A percentile compares a stretch with the other conserved stretches of the same genome.
Evolutionary conservation across 92 coral and sea anemone genomes (phyloP).

Genomic region (Palythoa heliodiscus): DNA sequence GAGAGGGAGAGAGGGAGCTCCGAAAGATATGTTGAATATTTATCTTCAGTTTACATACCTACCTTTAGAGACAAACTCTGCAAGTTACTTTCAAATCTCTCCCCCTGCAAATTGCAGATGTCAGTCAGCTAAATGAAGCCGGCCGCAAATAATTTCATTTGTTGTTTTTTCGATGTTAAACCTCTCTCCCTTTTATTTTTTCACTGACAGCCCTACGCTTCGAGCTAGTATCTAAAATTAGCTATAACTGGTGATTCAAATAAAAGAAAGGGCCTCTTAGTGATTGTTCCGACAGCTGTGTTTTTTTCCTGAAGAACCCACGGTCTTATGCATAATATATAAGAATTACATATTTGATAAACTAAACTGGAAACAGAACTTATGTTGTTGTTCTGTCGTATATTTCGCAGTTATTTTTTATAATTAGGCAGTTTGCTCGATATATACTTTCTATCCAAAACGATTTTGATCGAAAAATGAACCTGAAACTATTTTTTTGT

Average conservation of each 20-base stretch:
- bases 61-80: no score
- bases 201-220: no score
- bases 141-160: no score
- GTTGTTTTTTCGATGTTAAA: no score
- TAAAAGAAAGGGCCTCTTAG: background rate
- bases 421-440: background rate
- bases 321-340: conserved; percentile 5
- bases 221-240: no score
- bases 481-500: background rate
- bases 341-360: background rate
- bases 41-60: no score
- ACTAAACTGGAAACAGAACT: background rate
- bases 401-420: background rate
- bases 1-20: no score
- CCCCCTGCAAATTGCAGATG: no score
- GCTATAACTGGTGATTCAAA: background rate
- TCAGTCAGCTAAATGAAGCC: no score
- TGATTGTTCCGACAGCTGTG: background rate
- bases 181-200: no score
- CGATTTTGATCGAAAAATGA: background rate
- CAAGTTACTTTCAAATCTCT: no score
- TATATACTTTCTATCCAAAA: background rate
- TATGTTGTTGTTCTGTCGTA: background rate
- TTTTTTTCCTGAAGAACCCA: background rate
- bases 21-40: no score